Evolutionary conservation across 2,888 invertebrate species (phyloP).

Genomic region (Meloe dianella): DNA sequence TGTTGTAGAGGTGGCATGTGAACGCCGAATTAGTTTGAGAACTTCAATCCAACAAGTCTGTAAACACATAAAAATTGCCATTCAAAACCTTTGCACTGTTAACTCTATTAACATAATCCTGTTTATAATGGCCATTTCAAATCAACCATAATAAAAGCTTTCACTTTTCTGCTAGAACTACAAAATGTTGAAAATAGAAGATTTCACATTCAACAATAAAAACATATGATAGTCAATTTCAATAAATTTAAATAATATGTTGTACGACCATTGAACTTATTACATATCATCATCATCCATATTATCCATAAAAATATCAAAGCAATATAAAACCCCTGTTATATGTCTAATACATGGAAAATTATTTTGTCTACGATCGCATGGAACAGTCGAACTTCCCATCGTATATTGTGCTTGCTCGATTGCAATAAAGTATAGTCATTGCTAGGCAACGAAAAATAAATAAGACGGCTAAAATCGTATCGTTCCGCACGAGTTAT

Average conservation of each 20-base stretch:
- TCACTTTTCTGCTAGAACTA: neutral
- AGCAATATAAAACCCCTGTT: neutral
- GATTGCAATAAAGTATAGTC: too few species aligned
- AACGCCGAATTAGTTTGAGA: conserved; percentile 15
- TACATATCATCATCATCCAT: neutral
- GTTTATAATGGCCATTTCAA: conserved; percentile 14
- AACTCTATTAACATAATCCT: conserved; percentile 17
- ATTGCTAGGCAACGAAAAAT: too few species aligned
- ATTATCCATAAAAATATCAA: neutral
- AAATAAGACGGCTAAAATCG: too few species aligned
- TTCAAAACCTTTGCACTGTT: conserved; percentile 9
- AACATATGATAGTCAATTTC: neutral
- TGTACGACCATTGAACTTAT: neutral
- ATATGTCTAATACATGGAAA: neutral
- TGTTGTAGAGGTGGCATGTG: conserved; percentile 6
- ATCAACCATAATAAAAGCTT: conserved; percentile 5
- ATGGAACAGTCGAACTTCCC: too few species aligned
- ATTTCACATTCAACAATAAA: neutral
- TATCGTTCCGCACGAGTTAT: too few species aligned
- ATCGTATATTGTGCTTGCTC: too few species aligned
- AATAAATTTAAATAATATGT: conserved; percentile 1
- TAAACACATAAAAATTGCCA: conserved; percentile 16
- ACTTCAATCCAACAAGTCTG: conserved; percentile 5
- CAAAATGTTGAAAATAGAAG: neutral
- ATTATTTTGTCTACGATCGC: too few species aligned